phyloP scores from a whole-genome alignment of 2,797 vertebrate species.

The Aotus griseimembra region DNA sequence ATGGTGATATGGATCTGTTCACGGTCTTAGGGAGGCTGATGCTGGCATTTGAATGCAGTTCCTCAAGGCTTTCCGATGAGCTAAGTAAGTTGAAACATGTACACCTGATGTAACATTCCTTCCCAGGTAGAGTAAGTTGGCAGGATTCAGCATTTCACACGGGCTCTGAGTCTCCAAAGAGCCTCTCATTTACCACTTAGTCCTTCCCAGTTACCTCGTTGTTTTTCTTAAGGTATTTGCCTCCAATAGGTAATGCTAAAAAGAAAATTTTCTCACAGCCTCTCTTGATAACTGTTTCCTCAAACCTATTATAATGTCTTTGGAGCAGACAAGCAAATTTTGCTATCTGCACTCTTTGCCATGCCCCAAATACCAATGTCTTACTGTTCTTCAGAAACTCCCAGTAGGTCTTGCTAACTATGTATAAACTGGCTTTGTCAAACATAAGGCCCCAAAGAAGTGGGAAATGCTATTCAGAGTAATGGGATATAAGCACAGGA shows the following conservation, averaged over 20 bases:
- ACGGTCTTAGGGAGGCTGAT: background rate
- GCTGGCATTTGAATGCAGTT: background rate
- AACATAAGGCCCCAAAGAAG: background rate
- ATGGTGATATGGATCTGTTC: background rate
- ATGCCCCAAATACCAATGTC: background rate
- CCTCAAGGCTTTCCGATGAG: background rate
- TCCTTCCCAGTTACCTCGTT: background rate
- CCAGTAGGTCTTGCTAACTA: background rate
- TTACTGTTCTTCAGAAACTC: background rate
- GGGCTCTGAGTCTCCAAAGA: background rate
- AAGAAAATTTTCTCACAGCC: background rate
- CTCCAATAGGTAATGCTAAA: background rate
- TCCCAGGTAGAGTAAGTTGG: background rate
- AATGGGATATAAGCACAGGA: background rate
- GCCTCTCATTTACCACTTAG: background rate
- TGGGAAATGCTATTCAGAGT: background rate
- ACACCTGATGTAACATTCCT: background rate
- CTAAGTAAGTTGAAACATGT: conserved; percentile 1
- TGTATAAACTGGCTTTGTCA: background rate
- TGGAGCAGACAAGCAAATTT: background rate
- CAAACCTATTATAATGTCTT: background rate
- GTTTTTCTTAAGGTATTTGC: background rate
- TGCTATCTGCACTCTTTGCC: background rate
- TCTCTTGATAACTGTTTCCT: background rate
- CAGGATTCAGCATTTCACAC: background rate